These are phyloP conservation scores for Phyllostomus hastatus DNA, from an alignment of 2,113 vertebrate species.

Conservation along the genomic window DNA sequence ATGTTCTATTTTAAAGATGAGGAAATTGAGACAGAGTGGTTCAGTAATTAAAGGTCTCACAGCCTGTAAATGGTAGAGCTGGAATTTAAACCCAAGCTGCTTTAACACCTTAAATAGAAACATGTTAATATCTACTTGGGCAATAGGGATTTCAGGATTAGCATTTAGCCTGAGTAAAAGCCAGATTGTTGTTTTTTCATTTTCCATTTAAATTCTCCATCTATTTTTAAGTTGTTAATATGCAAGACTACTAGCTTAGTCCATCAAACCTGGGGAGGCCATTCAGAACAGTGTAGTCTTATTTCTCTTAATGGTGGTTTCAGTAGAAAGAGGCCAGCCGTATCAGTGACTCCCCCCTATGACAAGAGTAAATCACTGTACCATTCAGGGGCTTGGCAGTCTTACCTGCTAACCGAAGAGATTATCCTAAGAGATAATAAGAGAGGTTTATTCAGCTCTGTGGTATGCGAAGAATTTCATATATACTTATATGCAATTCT, in stretches of 20 bases:
- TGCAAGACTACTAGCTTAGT: not conserved
- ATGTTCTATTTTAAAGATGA: conserved; percentile 27
- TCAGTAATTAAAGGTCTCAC: not conserved
- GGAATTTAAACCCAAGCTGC: not conserved
- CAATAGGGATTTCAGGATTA: not conserved
- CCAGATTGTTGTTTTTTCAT: not conserved
- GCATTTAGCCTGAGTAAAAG: not conserved
- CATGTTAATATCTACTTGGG: not conserved
- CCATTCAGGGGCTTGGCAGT: not conserved
- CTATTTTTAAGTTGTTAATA: not conserved
- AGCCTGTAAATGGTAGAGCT: not conserved
- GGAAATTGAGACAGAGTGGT: not conserved
- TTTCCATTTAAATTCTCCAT: not conserved
- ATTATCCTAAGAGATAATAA: not conserved
- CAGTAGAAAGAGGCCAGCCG: not conserved
- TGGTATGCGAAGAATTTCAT: not conserved
- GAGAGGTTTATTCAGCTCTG: not conserved
- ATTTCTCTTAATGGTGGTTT: not conserved
- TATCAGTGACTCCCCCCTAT: not conserved
- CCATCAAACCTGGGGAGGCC: not conserved
- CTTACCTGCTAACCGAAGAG: not conserved
- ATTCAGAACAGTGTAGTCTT: not conserved
- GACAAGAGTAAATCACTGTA: not conserved
- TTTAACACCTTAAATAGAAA: not conserved
- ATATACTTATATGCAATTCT: not conserved